Percentiles rank a stretch among this genome's conserved stretches.
Evolutionary conservation across 1,140 invertebrate species (phyloP).

Genomic region (Bombus vancouverensis): DNA sequence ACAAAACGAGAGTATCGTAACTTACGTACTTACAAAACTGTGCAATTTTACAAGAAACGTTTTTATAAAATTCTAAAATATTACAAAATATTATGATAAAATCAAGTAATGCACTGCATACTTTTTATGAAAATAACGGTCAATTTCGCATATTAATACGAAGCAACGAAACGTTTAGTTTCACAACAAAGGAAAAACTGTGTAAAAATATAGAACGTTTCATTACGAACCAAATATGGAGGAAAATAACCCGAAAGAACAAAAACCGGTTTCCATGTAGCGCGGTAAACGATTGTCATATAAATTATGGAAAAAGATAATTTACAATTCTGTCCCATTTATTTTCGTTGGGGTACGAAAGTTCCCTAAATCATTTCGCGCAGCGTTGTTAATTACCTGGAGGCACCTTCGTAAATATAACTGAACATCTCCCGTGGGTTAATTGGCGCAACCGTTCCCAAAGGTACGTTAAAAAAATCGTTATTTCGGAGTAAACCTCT

Average conservation of each 20-base stretch:
- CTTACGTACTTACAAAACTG: too few species aligned
- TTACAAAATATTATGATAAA: too few species aligned
- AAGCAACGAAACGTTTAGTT: too few species aligned
- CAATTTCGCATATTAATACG: too few species aligned
- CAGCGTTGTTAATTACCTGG: slow-evolving; percentile 14
- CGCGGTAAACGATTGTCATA: background rate
- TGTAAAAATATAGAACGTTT: too few species aligned
- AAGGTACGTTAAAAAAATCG: slow-evolving; percentile 36
- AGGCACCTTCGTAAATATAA: background rate
- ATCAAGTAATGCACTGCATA: too few species aligned
- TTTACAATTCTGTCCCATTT: background rate
- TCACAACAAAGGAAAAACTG: too few species aligned
- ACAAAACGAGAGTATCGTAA: too few species aligned
- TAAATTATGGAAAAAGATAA: background rate
- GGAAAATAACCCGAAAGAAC: too few species aligned
- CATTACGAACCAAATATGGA: background rate
- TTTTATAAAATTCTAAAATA: too few species aligned
- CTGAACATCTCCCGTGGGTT: background rate
- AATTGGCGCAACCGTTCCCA: slow-evolving; percentile 11
- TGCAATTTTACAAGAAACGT: too few species aligned
- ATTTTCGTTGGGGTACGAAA: background rate
- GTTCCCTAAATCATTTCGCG: background rate
- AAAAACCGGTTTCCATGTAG: background rate
- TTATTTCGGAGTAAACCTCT: slow-evolving; percentile 22
- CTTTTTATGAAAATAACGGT: too few species aligned